phyloP scores from a whole-genome alignment of 2,113 vertebrate species.

The Stercorarius parasiticus region DNA sequence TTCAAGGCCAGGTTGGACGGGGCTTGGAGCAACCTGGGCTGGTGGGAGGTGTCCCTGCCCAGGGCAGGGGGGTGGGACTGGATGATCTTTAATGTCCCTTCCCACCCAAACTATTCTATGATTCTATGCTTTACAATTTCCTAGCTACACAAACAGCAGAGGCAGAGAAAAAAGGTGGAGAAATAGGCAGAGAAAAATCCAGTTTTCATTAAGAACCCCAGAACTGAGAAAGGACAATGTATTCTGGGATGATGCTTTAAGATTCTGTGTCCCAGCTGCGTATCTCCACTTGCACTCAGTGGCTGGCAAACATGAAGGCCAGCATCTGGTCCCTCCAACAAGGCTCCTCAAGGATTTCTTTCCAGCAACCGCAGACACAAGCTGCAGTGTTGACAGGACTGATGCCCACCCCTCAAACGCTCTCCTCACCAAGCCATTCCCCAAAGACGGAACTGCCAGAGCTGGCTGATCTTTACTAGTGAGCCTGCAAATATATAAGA shows the following conservation, averaged over 20 bases:
- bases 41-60: not conserved
- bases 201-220: not conserved
- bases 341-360: not conserved
- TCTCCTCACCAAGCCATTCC: not conserved
- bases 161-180: not conserved
- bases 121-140: not conserved
- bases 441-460: not conserved
- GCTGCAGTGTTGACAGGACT: not conserved
- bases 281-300: not conserved
- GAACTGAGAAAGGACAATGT: rapidly evolving
- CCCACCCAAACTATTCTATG: not conserved
- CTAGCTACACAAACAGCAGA: not conserved
- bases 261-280: rapidly evolving
- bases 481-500: not conserved
- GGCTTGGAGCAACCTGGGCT: not conserved
- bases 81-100: not conserved
- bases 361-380: not conserved
- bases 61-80: not conserved
- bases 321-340: not conserved
- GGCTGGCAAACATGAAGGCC: not conserved
- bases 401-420: not conserved
- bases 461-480: not conserved
- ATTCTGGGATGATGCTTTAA: not conserved
- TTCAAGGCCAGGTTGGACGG: not conserved
- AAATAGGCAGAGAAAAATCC: not conserved